Evolutionary conservation across 2,888 invertebrate genomes (phyloP).

Genomic region (Sipha maydis): DNA sequence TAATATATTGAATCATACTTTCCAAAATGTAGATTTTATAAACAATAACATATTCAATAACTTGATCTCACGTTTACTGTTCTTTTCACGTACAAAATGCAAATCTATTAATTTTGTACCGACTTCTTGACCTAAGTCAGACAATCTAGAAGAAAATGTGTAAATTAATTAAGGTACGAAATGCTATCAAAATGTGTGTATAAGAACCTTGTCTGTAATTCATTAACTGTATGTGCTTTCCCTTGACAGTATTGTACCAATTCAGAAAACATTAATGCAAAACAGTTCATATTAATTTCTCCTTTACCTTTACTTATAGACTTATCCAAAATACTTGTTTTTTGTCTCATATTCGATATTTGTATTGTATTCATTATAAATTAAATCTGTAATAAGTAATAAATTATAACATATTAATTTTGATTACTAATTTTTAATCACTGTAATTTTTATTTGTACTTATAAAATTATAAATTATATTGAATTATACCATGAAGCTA

Average conservation of each 20-base stretch:
- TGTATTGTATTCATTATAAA: constrained; percentile 63
- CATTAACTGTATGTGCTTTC: constrained; percentile 93
- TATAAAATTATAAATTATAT: too few species aligned
- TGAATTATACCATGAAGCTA: too few species aligned
- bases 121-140: constrained; percentile 94
- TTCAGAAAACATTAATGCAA: constrained; percentile 96
- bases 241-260: constrained; percentile 98
- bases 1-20: constrained; percentile 71
- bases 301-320: constrained; percentile 91
- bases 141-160: constrained; percentile 74
- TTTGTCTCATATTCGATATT: constrained; percentile 71
- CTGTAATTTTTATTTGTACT: too few species aligned
- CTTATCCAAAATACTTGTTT: constrained; percentile 87
- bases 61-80: constrained; percentile 94
- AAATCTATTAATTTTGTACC: constrained; percentile 93
- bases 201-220: constrained; percentile 87
- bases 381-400: background rate
- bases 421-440: too few species aligned
- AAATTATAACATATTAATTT: too few species aligned
- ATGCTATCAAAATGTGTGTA: background rate
- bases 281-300: constrained; percentile 91
- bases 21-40: constrained; percentile 96
- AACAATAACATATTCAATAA: constrained; percentile 93
- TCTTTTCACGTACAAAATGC: constrained; percentile 91
- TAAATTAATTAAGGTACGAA: background rate